Conservation (phyloP, 2,797 vertebrate species). For the Onychomys arenicola region DNA sequence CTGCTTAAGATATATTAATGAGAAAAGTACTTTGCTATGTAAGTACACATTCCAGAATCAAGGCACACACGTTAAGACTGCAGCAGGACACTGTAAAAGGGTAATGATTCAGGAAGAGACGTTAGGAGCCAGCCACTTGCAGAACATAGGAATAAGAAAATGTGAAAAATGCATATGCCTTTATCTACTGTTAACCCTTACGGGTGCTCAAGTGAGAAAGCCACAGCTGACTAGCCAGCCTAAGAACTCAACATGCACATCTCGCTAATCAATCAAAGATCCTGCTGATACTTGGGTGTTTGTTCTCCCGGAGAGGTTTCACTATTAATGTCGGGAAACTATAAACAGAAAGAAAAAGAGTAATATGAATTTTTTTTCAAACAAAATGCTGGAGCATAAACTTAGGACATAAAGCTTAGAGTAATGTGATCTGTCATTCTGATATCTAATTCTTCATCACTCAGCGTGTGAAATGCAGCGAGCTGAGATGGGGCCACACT, state of each 20-base stretch:
- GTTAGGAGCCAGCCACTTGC: constrained; percentile 81
- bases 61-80: constrained; percentile 53
- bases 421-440: not conserved
- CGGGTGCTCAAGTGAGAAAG: constrained; percentile 65
- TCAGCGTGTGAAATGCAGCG: accelerated
- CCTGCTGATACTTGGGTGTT: constrained; percentile 85
- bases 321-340: constrained; percentile 88
- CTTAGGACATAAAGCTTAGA: constrained; percentile 15
- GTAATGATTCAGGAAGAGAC: not conserved
- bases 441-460: not conserved
- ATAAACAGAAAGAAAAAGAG: constrained; percentile 87
- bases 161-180: constrained; percentile 72
- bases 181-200: constrained; percentile 77
- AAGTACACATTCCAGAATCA: constrained; percentile 42
- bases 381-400: not conserved
- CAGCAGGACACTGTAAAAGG: not conserved
- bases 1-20: constrained; percentile 53
- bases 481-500: constrained; percentile 79
- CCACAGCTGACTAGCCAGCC: constrained; percentile 55
- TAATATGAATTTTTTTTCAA: constrained; percentile 79
- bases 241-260: constrained; percentile 81
- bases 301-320: constrained; percentile 86
- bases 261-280: constrained; percentile 81
- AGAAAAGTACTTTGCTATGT: constrained; percentile 71
- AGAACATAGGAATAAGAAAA: constrained; percentile 76